These are phyloP conservation scores for Sarcoramphus papa DNA, from an alignment of 2,797 vertebrate genomes.

Conservation along the genomic window DNA sequence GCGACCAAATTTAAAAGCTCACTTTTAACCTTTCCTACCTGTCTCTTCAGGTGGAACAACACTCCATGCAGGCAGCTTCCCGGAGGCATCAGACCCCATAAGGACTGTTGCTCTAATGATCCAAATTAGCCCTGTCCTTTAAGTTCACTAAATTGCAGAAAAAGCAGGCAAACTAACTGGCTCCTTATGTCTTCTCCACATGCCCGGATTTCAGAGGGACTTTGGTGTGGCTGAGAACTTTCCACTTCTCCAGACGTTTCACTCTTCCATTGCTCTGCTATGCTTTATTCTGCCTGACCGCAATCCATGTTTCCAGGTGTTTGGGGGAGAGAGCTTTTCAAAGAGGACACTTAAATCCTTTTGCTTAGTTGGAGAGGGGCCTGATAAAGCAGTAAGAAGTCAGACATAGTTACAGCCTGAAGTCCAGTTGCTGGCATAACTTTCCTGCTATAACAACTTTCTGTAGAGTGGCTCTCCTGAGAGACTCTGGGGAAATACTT, in stretches of 20 bases:
- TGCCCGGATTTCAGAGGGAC: not conserved
- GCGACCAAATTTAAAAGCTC: not conserved
- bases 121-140: not conserved
- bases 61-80: not conserved
- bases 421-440: not conserved
- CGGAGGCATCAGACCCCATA: fast-evolving
- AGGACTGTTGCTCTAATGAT: not conserved
- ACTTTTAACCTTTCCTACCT: not conserved
- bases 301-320: not conserved
- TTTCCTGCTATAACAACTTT: not conserved
- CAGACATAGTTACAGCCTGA: not conserved
- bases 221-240: not conserved
- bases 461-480: not conserved
- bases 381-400: not conserved
- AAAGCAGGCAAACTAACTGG: not conserved
- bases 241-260: not conserved
- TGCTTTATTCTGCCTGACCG: not conserved
- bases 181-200: not conserved
- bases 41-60: not conserved
- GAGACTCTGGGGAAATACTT: not conserved
- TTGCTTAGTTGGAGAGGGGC: not conserved
- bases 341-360: not conserved
- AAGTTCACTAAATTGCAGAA: not conserved
- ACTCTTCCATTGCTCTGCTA: not conserved
- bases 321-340: not conserved